Evolutionary conservation across 1,140 invertebrate species (phyloP).

Genomic region (Ceratina japonica): DNA sequence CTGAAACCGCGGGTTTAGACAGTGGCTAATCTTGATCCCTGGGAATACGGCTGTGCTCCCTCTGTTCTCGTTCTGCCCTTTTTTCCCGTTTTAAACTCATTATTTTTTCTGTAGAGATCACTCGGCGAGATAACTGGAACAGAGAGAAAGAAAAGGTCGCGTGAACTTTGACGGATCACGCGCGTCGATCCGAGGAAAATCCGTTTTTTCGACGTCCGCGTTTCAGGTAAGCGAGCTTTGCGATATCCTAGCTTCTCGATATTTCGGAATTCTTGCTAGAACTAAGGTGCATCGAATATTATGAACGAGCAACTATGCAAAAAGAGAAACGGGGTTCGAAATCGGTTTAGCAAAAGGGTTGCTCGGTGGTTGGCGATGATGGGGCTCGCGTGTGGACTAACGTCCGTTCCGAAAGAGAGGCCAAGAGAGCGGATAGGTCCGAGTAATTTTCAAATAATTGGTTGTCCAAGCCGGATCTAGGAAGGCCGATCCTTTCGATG

Average conservation of each 20-base stretch:
- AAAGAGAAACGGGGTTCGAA: background rate
- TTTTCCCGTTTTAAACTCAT: background rate
- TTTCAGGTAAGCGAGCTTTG: background rate
- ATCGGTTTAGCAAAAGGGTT: conserved; percentile 33
- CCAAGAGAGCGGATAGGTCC: conserved; percentile 59
- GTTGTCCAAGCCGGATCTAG: conserved; percentile 52
- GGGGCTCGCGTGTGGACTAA: conserved; percentile 63
- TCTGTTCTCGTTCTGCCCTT: background rate
- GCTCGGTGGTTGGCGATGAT: conserved; percentile 52
- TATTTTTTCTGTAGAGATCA: background rate
- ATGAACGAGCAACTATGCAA: background rate
- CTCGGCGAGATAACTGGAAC: background rate
- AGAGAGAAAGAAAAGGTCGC: conserved; percentile 2
- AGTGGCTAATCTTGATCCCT: conserved; percentile 56
- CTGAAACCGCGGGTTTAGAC: conserved; percentile 54
- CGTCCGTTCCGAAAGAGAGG: conserved; percentile 63
- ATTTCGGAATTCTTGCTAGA: too few species aligned
- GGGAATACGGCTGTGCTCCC: conserved; percentile 44
- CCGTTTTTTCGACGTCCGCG: background rate
- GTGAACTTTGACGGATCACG: conserved; percentile 1
- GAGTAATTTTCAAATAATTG: conserved; percentile 68
- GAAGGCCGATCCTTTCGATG: conserved; percentile 55
- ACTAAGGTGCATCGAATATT: background rate
- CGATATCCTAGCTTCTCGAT: too few species aligned
- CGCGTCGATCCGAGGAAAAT: background rate